Conservation (phyloP, 2,888 invertebrate genomes). For the Siphlonurus alternatus region DNA sequence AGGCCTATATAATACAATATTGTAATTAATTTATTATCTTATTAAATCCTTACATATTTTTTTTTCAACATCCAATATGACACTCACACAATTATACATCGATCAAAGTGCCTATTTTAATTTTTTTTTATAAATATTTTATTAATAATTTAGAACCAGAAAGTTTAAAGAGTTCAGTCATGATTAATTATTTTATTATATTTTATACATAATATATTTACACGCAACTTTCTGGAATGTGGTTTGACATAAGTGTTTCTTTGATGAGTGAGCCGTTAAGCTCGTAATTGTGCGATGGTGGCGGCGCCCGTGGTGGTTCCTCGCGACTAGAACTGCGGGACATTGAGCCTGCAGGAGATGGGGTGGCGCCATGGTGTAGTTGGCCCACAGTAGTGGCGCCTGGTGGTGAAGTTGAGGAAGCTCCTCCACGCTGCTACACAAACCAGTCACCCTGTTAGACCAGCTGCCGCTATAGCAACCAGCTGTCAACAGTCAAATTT, state of each 20-base stretch:
- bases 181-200: background rate
- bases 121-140: background rate
- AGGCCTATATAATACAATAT: background rate
- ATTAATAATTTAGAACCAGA: background rate
- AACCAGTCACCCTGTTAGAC: slow-evolving; percentile 1
- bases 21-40: background rate
- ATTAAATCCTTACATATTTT: too few relatives aligned
- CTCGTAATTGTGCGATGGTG: background rate
- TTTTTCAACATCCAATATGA: background rate
- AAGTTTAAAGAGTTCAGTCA: too few relatives aligned
- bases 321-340: background rate
- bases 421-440: background rate
- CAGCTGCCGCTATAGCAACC: background rate
- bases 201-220: background rate
- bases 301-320: background rate
- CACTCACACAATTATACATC: background rate
- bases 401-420: background rate
- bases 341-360: too few relatives aligned
- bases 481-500: background rate
- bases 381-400: background rate
- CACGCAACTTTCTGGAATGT: slow-evolving; percentile 9
- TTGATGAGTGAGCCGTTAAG: slow-evolving; percentile 8
- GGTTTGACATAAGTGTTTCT: slow-evolving; percentile 8
- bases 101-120: background rate
- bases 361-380: background rate